Percentiles rank a stretch among this genome's conserved stretches.
phyloP scores from a whole-genome alignment of 2,797 vertebrate genomes.

The Sebastes dallii region DNA sequence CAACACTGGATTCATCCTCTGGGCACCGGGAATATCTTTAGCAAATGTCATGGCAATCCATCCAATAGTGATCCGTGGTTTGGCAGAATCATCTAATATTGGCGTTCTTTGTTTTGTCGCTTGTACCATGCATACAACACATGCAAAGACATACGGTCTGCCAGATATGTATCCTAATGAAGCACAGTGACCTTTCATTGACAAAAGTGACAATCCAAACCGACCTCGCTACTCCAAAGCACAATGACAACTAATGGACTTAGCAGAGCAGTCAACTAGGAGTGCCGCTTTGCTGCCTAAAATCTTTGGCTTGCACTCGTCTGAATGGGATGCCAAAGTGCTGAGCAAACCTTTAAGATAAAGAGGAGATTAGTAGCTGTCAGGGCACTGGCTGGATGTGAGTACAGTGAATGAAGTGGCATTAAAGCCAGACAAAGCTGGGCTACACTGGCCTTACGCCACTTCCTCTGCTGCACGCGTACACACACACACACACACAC shows the following conservation, averaged over 20 bases:
- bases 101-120: neutral
- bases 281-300: constrained; percentile 21
- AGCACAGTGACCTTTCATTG: neutral
- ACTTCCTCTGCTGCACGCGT: constrained; percentile 54
- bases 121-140: neutral
- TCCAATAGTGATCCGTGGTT: neutral
- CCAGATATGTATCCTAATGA: neutral
- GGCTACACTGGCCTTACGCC: constrained; percentile 59
- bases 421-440: constrained; percentile 74
- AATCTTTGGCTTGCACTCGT: constrained; percentile 39
- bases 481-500: neutral
- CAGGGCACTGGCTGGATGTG: constrained; percentile 58
- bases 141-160: neutral
- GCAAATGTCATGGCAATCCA: neutral
- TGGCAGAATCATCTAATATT: neutral
- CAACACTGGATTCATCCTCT: too few relatives aligned
- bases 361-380: constrained; percentile 76
- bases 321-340: constrained; percentile 66
- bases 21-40: neutral
- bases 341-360: constrained; percentile 77
- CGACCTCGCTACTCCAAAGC: neutral
- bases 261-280: neutral
- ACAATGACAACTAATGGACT: constrained; percentile 17
- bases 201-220: neutral
- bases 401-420: constrained; percentile 66